Base-by-base conservation (phyloP, 2,888 invertebrate genomes). In the Leptopilina syphax region DNA sequence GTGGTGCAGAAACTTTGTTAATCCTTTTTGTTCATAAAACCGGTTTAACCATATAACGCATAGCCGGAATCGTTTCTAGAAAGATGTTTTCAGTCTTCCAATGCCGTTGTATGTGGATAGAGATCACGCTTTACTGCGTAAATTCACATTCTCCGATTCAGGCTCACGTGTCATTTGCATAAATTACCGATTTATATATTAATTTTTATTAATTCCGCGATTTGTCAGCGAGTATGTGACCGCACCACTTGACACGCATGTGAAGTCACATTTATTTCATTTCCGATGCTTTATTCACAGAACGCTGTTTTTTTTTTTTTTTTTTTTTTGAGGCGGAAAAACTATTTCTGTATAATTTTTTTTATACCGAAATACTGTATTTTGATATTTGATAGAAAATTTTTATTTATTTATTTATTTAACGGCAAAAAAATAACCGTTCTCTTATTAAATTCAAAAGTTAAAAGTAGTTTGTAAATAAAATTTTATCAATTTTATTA, bases 1-100 rank as follows among this genome's bases (percentile, higher is more conserved):
- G 44, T 73, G 73, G 73, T 41, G 27, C 10, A 34, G 34, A 34
- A 34, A 24, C 27, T 70, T 57, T 73, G 13, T 73, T 57, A 5
- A 9, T n/a, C 27, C 44, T 73, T 73, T 73, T 47, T 34, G 73
- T 34, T 34, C 3, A 12, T 8, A 73, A 18, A 73, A 73, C 73
- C 73, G 73, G 73, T 73, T 73, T 57, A 9, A 34, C n/a, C 5
- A 57, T 57, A 13, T 13, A 24, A 13, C 50, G 27, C 54, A 44
- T 44, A 73, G 54, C 73, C 73, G 50, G 73, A 73, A 57, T 73
- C 57, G 27, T 73, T 44, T 73, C 73, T 41, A 57, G 54, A 73
- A 34, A 73, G 54, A 73, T 73, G 73, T 73, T 73, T 73, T 27
- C n/a, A 73, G 57, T 73, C 57, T 73, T n/a, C 57, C 73, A 73